Base-by-base conservation (phyloP, 1,140 invertebrate genomes). In the Streblospio benedicti region DNA sequence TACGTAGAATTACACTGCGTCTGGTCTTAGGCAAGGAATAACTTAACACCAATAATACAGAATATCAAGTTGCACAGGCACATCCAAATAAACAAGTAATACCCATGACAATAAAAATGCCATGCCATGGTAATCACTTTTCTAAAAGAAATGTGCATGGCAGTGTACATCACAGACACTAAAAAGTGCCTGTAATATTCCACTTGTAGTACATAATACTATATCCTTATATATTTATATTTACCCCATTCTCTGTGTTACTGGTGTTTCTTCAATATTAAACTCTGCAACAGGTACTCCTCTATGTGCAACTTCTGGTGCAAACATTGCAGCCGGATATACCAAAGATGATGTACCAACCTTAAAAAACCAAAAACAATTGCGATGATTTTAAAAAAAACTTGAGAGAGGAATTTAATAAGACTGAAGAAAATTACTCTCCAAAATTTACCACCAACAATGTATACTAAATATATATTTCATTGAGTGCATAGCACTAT, bases 241-340 rank as follows among this genome's bases (percentile, higher is more conserved):
- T 81, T 80, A 89, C 82, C 83, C 81, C 72, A 90, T 88, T 51
- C 82, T 72, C 25, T 80, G 67, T 4, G 88, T 89, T 20, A 83
- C 85, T 27, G 85, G 83, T 30, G 90, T 91, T 6, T 81, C 70
- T 79, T 92, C 89, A 60, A 93, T 78, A 70, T 94, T 94, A 70
- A 94, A 93, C 78, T 94, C 91, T 1, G 89, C 90, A 5, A 93
- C 90, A 27, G 88, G 84, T 23, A 90, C 82, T 5, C 87, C 87
- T 63, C 88, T 79, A 18, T 79, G 75, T 20, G 89, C 88, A 0
- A 90, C 86, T 47, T 82, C 76, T 0, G 89, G 89, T 4, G 89
- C 90, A 82, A 90, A 93, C 85, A 89, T 88, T n/a, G 90, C 89
- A 68, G 90, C 90, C 16, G 91, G 91, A 77, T 93, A 92, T 2